These are phyloP conservation scores for Drymonia ruficornis DNA, from an alignment of 2,888 invertebrate species.

Conservation along the genomic window DNA sequence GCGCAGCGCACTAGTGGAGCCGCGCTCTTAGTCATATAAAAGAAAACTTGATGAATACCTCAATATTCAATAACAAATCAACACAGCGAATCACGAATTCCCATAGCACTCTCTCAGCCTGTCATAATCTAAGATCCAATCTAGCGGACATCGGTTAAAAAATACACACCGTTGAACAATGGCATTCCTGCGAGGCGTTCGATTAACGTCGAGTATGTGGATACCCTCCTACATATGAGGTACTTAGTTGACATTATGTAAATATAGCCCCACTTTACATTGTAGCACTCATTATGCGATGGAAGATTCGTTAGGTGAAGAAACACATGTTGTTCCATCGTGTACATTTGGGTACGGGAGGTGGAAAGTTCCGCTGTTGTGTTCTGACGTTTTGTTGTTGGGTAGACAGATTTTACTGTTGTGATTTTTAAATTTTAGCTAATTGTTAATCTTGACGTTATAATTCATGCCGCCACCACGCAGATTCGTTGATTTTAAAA, in stretches of 20 bases:
- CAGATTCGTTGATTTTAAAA: too few relatives aligned
- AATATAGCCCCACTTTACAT: conserved; percentile 81
- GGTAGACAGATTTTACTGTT: not conserved
- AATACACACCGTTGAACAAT: conserved; percentile 72
- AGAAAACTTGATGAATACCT: too few relatives aligned
- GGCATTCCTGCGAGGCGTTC: conserved; percentile 72
- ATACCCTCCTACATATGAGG: conserved; percentile 69
- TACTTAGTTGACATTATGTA: conserved; percentile 84
- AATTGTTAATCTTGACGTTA: too few relatives aligned
- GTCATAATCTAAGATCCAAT: conserved; percentile 53
- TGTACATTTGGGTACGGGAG: conserved; percentile 47
- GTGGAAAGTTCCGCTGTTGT: conserved; percentile 47
- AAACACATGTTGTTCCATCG: conserved; percentile 84
- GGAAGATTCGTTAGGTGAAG: conserved; percentile 84
- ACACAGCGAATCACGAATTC: conserved; percentile 5
- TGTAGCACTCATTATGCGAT: conserved; percentile 81
- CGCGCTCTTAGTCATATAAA: too few relatives aligned
- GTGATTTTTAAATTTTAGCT: not conserved
- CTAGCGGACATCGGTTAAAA: conserved; percentile 67
- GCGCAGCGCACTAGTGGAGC: too few relatives aligned
- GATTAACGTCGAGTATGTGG: conserved; percentile 65
- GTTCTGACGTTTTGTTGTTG: conserved; percentile 7
- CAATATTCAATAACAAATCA: conserved; percentile 23
- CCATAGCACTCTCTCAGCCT: conserved; percentile 24
- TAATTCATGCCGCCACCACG: too few relatives aligned